phyloP scores from a whole-genome alignment of 2,113 vertebrate species.

The Antennarius striatus region DNA sequence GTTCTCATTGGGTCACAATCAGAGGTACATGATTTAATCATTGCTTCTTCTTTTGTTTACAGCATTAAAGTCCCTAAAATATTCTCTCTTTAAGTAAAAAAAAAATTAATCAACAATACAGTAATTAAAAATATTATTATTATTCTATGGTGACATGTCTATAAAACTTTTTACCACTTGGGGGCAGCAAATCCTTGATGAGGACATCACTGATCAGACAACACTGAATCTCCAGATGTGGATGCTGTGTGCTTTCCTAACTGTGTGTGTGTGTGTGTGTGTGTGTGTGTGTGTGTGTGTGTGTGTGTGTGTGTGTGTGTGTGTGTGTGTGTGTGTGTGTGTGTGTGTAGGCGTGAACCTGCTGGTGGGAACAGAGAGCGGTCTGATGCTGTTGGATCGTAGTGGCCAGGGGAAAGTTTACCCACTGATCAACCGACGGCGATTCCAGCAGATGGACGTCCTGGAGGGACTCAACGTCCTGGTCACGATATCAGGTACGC shows the following conservation, averaged over 20 bases:
- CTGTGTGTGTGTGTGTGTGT: constrained; percentile 23
- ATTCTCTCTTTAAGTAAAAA: no score
- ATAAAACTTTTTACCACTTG: constrained; percentile 32
- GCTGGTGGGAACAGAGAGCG: constrained; percentile 96
- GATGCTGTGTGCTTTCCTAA: constrained; percentile 7
- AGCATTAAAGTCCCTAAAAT: no score
- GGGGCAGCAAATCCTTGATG: constrained; percentile 34
- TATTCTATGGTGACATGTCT: not conserved
- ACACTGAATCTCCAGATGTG: not conserved
- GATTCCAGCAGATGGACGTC: constrained; percentile 99
- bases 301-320: constrained; percentile 80
- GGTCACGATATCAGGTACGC: constrained; percentile 95
- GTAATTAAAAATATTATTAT: not conserved
- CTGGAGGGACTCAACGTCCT: constrained; percentile 97
- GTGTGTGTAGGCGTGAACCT: constrained; percentile 89
- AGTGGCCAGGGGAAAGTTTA: constrained; percentile 99
- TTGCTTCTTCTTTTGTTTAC: no score
- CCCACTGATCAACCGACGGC: constrained; percentile 91
- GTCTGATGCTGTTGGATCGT: constrained; percentile 96
- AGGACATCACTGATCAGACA: not conserved
- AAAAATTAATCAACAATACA: not conserved
- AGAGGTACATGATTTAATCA: no score
- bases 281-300: constrained; percentile 81
- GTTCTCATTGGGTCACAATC: no score
- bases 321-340: constrained; percentile 19